Percentiles rank a stretch among this genome's conserved stretches.
Conservation (phyloP, 2,888 invertebrate species). For the Silvanus unidentatus region DNA sequence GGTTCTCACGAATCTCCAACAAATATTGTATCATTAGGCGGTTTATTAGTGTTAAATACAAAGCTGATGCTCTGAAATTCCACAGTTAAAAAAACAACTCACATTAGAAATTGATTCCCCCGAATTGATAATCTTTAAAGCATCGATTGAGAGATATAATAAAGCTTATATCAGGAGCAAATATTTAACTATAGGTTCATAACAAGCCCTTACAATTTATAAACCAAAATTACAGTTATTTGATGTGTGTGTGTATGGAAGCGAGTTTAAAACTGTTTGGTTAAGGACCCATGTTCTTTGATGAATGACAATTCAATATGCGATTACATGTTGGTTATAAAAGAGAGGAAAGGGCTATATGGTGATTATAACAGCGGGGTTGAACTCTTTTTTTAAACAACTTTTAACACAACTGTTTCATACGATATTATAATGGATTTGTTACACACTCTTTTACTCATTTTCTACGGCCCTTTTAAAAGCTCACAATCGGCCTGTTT, state of each 20-base stretch:
- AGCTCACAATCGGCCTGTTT: constrained; percentile 27
- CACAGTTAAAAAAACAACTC: no score
- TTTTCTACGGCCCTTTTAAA: neutral
- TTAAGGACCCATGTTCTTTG: constrained; percentile 32
- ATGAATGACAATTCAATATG: constrained; percentile 42
- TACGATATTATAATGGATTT: constrained; percentile 5
- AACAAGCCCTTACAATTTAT: constrained; percentile 15
- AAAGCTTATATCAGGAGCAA: no score
- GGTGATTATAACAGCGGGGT: constrained; percentile 37
- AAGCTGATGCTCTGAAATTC: no score
- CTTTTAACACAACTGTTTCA: constrained; percentile 15
- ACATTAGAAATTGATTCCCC: no score
- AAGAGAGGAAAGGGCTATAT: no score
- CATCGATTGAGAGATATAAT: no score
- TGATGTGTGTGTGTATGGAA: constrained; percentile 29
- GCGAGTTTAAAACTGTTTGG: constrained; percentile 40
- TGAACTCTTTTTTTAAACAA: constrained; percentile 31
- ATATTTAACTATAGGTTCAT: constrained; percentile 6
- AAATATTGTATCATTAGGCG: constrained; percentile 2
- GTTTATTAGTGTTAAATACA: no score
- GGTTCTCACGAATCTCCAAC: neutral
- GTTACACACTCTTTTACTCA: constrained; percentile 1
- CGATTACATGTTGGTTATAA: constrained; percentile 34
- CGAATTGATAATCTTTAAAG: no score
- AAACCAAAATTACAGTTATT: constrained; percentile 33